Conservation (phyloP, 2,797 vertebrate genomes). For the Eleutherodactylus coqui region DNA sequence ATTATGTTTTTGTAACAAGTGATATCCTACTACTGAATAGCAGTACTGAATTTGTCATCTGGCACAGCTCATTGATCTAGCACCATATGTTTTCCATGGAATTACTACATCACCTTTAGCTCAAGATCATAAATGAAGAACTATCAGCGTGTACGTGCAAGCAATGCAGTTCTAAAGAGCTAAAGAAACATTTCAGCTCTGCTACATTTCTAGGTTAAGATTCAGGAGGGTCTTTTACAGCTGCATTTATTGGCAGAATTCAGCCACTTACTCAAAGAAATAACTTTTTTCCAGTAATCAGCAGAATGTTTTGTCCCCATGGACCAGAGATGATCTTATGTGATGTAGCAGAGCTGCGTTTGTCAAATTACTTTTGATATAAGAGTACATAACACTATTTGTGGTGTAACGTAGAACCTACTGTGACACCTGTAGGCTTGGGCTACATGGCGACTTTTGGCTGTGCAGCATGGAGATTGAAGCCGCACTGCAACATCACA, state of each 20-base stretch:
- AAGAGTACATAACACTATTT: neutral
- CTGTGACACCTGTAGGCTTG: no score
- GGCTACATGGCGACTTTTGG: no score
- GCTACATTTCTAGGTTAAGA: neutral
- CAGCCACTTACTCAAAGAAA: neutral
- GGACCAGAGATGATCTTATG: neutral
- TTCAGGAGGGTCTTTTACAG: no score
- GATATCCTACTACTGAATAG: no score
- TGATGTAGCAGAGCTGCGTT: neutral
- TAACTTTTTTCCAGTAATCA: neutral
- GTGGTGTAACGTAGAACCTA: neutral
- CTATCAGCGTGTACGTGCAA: neutral
- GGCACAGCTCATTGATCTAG: no score
- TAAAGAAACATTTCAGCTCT: neutral
- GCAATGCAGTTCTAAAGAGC: neutral
- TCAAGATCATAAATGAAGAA: neutral
- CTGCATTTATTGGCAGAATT: no score
- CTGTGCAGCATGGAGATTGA: no score
- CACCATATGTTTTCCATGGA: neutral
- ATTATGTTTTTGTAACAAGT: neutral
- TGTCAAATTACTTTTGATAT: neutral
- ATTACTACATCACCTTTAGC: neutral
- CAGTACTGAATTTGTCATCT: no score
- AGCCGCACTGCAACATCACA: no score
- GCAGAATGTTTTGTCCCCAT: neutral